phyloP scores from a whole-genome alignment of 2,113 vertebrate species.

The Zosterops pallidus region DNA sequence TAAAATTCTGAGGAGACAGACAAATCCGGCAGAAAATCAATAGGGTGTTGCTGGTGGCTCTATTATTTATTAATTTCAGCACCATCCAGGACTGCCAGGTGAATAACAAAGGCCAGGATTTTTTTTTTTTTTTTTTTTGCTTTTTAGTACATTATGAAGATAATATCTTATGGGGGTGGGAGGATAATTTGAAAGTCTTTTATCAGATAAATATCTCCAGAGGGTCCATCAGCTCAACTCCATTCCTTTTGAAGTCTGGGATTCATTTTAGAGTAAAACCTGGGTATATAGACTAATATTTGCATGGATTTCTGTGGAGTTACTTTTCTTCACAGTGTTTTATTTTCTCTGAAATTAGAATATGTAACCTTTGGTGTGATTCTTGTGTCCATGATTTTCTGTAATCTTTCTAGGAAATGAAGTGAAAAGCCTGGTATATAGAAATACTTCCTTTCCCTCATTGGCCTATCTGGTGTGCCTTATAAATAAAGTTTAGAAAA shows the following conservation, averaged over 20 bases:
- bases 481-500: constrained; percentile 64
- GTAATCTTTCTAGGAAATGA: constrained; percentile 45
- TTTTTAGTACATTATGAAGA: background rate
- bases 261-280: background rate
- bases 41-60: constrained; percentile 36
- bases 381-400: background rate
- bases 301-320: background rate
- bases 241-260: background rate
- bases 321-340: background rate
- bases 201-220: background rate
- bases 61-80: constrained; percentile 64
- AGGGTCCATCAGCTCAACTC: background rate
- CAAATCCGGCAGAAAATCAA: constrained; percentile 55
- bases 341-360: constrained; percentile 4
- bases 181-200: background rate
- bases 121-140: background rate
- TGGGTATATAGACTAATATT: background rate
- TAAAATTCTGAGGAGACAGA: constrained; percentile 59
- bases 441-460: background rate
- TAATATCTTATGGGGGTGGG: background rate
- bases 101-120: background rate
- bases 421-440: constrained; percentile 12
- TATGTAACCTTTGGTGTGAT: background rate
- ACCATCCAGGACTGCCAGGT: background rate
- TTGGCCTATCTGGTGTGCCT: constrained; percentile 5